These are phyloP conservation scores for Acleris laterana DNA, from an alignment of 2,888 invertebrate genomes.

Conservation along the genomic window DNA sequence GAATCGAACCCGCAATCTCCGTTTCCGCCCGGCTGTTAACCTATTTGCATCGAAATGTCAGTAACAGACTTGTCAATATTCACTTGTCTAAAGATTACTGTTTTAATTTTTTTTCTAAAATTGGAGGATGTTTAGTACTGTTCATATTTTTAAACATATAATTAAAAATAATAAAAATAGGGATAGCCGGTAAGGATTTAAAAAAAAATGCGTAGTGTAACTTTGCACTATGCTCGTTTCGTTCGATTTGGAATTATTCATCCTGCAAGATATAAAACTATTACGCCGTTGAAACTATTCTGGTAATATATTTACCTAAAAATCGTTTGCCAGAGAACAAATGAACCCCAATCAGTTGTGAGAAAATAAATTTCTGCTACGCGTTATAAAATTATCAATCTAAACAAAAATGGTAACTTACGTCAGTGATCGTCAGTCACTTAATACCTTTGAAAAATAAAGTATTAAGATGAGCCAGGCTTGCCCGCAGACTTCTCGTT, in stretches of 20 bases:
- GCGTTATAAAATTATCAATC: not conserved
- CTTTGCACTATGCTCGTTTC: too few relatives aligned
- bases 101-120: not conserved
- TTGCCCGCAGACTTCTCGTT: slow-evolving; percentile 44
- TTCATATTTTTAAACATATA: too few relatives aligned
- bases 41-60: slow-evolving; percentile 24
- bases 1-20: slow-evolving; percentile 31
- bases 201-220: too few relatives aligned
- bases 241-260: too few relatives aligned
- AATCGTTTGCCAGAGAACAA: too few relatives aligned
- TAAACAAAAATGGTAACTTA: slow-evolving; percentile 4
- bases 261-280: too few relatives aligned
- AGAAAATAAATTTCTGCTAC: not conserved
- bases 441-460: slow-evolving; percentile 28
- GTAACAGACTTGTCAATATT: slow-evolving; percentile 15
- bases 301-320: too few relatives aligned
- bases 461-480: slow-evolving; percentile 36
- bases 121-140: too few relatives aligned
- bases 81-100: not conserved
- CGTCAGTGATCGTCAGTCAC: slow-evolving; percentile 12
- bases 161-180: too few relatives aligned
- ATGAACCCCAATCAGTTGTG: too few relatives aligned
- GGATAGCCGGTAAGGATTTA: too few relatives aligned
- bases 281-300: too few relatives aligned
- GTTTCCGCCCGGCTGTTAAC: slow-evolving; percentile 26